Conservation (phyloP, 2,113 vertebrate genomes). For the Thamnaconus septentrionalis region DNA sequence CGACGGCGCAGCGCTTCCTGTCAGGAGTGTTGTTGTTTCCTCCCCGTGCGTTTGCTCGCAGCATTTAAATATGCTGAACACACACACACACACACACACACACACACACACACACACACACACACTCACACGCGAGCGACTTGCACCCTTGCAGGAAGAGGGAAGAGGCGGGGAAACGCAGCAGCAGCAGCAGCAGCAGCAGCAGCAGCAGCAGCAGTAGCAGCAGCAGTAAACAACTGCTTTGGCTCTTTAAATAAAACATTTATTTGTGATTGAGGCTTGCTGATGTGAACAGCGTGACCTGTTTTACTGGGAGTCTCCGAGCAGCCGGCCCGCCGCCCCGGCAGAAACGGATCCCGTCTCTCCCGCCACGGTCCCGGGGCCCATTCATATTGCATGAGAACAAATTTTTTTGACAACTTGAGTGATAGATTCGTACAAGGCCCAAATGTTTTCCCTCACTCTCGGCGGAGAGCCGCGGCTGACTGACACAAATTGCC, state of each 20-base stretch:
- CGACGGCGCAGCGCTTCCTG: slow-evolving; percentile 71
- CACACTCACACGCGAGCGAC: too few species aligned
- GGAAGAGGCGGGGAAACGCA: slow-evolving; percentile 56
- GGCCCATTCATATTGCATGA: slow-evolving; percentile 90
- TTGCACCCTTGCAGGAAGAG: slow-evolving; percentile 45
- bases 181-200: slow-evolving; percentile 46
- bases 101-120: too few species aligned
- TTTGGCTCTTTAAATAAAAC: slow-evolving; percentile 79
- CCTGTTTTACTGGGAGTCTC: slow-evolving; percentile 76
- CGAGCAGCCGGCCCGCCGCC: slow-evolving; percentile 74
- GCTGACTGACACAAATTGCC: slow-evolving; percentile 88
- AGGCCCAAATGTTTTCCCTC: slow-evolving; percentile 80
- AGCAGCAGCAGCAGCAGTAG: slow-evolving; percentile 50
- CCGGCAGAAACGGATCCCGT: slow-evolving; percentile 81
- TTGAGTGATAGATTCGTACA: slow-evolving; percentile 90
- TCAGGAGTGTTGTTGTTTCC: slow-evolving; percentile 73
- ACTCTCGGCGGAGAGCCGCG: slow-evolving; percentile 72
- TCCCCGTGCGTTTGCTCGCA: slow-evolving; percentile 51
- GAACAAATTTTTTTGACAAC: slow-evolving; percentile 92
- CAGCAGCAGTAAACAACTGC: slow-evolving; percentile 73
- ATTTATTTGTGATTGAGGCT: slow-evolving; percentile 81
- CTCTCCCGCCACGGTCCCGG: slow-evolving; percentile 76
- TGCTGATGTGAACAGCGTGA: slow-evolving; percentile 77
- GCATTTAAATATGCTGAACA: slow-evolving; percentile 69
- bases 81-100: slow-evolving; percentile 25